Base-by-base conservation (phyloP, 2,888 invertebrate species). In the Pteria penguin region DNA sequence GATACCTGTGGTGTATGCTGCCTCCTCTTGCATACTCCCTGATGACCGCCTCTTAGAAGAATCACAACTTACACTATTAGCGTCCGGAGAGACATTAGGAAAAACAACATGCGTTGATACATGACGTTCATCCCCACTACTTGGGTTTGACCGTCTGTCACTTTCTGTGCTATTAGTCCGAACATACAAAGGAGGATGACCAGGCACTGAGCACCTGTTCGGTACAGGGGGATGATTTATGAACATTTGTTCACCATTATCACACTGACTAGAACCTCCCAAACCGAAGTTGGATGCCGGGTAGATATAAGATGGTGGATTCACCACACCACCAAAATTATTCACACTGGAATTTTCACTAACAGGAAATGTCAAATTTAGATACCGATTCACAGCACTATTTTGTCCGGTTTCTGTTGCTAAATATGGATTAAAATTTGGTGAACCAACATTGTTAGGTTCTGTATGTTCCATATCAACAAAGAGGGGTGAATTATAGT, bases 31-130 rank as follows among this genome's bases (percentile, higher is more conserved):
- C 52, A 84, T 58, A 78, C 85, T 87, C 4, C 85, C 86, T 27
- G 85, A 85, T 22, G 83, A 75, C 55, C 61, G 71, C 29, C 72
- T 26, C 22, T 75, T 84, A 8, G 81, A 67, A 2, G 85, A 82
- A 65, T 86, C 85, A 0, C 86, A 86, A 82, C 84, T 84, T 31
- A 85, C 67, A 76, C 86, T 87, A 84, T 87, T 89, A 83, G 88
- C 86, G 24, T 85, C 83, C 2, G 88, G 86, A 36, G 80, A 55
- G n/a, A 52, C 67, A 31, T 69, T 55, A 18, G 70, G 79, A n/a
- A 70, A 69, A 57, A 72, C 65, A 33, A 72, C 60, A n/a, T 72
- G 76, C 27, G 69, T 72, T 26, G 81, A 78, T 33, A 73, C 60
- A 45, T 78, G 80, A 26, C 80, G 74, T 60, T 79, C 80, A 61